Evolutionary conservation across 2,113 vertebrate species (phyloP), one percentile per base, ranked within the genome.

Genomic region (Rhizomys pruinosus): DNA sequence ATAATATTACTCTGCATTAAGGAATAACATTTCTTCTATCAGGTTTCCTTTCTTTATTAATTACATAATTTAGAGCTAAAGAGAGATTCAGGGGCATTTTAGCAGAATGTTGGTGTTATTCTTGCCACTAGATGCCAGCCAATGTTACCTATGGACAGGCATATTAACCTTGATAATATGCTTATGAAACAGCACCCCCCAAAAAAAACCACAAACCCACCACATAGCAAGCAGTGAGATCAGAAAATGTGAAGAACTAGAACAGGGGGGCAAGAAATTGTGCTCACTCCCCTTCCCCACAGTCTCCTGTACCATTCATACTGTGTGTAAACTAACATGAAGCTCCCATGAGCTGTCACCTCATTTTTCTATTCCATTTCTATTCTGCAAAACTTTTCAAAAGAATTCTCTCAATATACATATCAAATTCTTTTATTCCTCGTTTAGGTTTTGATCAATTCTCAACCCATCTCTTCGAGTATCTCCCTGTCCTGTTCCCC

Each of bases 11-110:
- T 91, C 66, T 64, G 16, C 72, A 52, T 11, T 69, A 77, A 95
- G 68, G 66, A 84, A 66, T 59, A 69, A 44, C 66, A 76, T 29
- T 91, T 37, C 59, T 57, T 69, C 8, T 42, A 82, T 12, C 4
- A 84, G 32, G 44, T 66, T 76, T 80, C 84, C 64, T 69, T 84
- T 44, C 7, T 19, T 87, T 61, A 47, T 90, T 94, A 29, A 85
- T 76, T 32, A 63, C 13, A 37, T 55, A 77, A 64, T 63, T 44
- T 78, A 61, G 92, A 94, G 29, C 76, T 78, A 91, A 95, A 84
- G 0, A 81, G 34, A 63, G 7, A 87, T 74, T 63, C 72, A 39
- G 64, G 34, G 57, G 71, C 25, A 84, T 22, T 84, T 76, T 76
- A 32, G 8, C 55, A 90, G 68, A 87, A 57, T 37, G 47, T 15